phyloP scores from a whole-genome alignment of 2,888 invertebrate genomes.

The Seira sanloemensis region DNA sequence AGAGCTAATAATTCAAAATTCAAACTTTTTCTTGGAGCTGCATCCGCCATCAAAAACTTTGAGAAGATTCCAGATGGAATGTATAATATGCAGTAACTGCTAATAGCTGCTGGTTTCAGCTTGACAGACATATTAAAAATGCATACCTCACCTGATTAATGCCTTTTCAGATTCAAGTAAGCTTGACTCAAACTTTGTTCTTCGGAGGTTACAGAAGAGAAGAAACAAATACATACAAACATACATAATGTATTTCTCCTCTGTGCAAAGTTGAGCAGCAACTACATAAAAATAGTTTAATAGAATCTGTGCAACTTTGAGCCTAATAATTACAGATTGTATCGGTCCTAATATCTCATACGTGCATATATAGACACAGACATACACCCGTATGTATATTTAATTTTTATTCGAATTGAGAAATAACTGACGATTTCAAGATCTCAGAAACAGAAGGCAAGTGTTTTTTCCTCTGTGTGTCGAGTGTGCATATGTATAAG shows the following conservation, averaged over 20 bases:
- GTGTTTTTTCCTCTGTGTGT: background rate
- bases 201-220: no score
- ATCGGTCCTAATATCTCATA: background rate
- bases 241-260: no score
- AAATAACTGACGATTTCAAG: background rate
- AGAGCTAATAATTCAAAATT: no score
- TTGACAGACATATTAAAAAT: background rate
- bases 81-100: background rate
- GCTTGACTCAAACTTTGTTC: no score
- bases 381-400: background rate
- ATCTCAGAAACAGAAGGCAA: background rate
- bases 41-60: background rate
- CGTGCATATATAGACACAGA: background rate
- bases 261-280: background rate
- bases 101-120: no score
- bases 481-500: background rate
- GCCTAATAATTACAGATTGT: background rate
- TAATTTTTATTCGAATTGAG: background rate
- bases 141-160: background rate
- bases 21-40: background rate
- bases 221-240: background rate
- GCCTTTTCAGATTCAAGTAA: background rate
- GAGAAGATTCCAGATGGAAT: background rate
- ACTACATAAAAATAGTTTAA: background rate
- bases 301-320: background rate